Evolutionary conservation across 2,888 invertebrate genomes (phyloP), one percentile per base, ranked within the genome.

Genomic region (Parnassius smintheus): DNA sequence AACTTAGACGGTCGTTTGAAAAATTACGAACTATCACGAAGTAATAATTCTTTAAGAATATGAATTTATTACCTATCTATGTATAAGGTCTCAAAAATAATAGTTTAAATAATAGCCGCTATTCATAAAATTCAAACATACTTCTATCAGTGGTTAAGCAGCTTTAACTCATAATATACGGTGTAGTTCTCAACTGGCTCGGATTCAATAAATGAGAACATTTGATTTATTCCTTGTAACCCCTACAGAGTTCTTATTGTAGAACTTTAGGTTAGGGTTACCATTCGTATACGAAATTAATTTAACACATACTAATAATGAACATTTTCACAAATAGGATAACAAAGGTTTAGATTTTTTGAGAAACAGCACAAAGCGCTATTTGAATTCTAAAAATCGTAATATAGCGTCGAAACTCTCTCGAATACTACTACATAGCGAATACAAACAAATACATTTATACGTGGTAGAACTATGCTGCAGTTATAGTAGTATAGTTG

Each of bases 191-290:
- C 13, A 50, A 42, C 55, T 64, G 63, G 62, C 71, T 67, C 69
- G 72, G 68, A 76, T 80, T 82, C 82, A 82, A 88, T 86, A 86
- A 81, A 80, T 73, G 74, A 66, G 73, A 73, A 72, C 79, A 77
- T 85, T 86, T 83, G 85, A 88, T 89, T 86, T 83, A 83, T 84
- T 85, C 81, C 85, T 81, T 81, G 79, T 83, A 85, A 86, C 87
- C 84, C 82, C 78, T 62, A 65, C 69, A 67, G 75, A 83, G 80
- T 80, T 84, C 80, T 81, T 83, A 81, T 81, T 81, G 77, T 75
- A 67, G 66, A 70, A 69, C 69, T 70, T 65, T 66, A 68, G 66
- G 49, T 2, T 64, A 71, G 70, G 71, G 71, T 59, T 70, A 65
- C 53, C 65, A 45, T 11, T 2, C 22, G 3, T 2, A 22, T 10